Evolutionary conservation across 2,797 vertebrate genomes (phyloP), one percentile per base, ranked within the genome.

Genomic region (Helostoma temminkii): DNA sequence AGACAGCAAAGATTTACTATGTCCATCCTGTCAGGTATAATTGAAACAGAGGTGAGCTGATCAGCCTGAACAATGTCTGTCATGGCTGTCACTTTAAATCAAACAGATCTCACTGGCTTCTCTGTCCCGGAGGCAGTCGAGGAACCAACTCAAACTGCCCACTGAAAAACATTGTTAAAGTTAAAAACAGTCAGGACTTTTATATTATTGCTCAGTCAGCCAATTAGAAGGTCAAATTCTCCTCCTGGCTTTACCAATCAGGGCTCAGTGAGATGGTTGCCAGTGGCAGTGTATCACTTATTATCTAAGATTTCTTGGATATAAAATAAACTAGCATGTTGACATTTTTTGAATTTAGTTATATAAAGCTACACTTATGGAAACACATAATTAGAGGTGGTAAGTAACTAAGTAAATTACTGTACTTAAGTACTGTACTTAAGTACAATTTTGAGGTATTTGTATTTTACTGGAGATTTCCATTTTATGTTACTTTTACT

Each of bases 11-110:
- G 67, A 79, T 78, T 71, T 42, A 32, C 57, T 22, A 43, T 43
- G 62, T 66, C 60, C 64, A 11, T 11, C 26, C 57, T 26, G 57
- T 69, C 64, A 58, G 70, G 66, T 49, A 14, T 52, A 57, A 66
- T 57, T 76, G 66, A 68, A 76, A 62, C 43, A 12, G 71, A 53
- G 50, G 52, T 55, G 64, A 67, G 52, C 12, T 58, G 74, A 82
- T 55, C 58, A n/a, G 30, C 2, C 32, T 34, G 32, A 71, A 41
- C 26, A 21, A 49, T 63, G 73, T 58, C 68, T 64, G 68, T 53
- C 68, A 76, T 2, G 19, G 54, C 36, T 66, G 66, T 74, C 71
- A 45, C 50, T 60, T 75, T 48, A 41, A 65, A 76, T 85, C 47
- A 81, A 57, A 68, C 10, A 19, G 9, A 48, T 24, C n/a, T 19